Evolutionary conservation across 2,888 invertebrate species (phyloP).

Genomic region (Lasioglossum oenotherae): DNA sequence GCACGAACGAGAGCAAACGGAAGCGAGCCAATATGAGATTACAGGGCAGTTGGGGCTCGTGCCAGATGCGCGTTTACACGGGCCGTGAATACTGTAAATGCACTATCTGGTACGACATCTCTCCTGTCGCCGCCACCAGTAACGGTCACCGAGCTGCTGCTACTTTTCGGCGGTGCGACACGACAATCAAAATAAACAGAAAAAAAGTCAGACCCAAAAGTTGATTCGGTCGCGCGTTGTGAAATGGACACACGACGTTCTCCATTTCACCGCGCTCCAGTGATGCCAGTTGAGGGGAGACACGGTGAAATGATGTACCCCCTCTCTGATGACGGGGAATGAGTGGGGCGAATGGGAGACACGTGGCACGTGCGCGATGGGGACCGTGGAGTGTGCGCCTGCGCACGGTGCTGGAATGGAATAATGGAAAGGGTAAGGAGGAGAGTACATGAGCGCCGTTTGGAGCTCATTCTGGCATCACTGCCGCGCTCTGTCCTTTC

Average conservation of each 20-base stretch:
- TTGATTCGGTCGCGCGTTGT: background rate
- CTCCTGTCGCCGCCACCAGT: slow-evolving; percentile 80
- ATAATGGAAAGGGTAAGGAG: too few relatives aligned
- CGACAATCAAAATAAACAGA: background rate
- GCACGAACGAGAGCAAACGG: slow-evolving; percentile 62
- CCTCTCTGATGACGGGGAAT: too few relatives aligned
- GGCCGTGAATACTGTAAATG: slow-evolving; percentile 95
- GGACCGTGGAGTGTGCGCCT: too few relatives aligned
- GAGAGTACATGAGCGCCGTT: too few relatives aligned
- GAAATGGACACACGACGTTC: background rate
- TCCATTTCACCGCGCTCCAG: slow-evolving; percentile 14
- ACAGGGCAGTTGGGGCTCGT: slow-evolving; percentile 91
- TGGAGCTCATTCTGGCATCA: too few relatives aligned
- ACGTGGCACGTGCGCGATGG: too few relatives aligned
- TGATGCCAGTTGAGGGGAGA: too few relatives aligned
- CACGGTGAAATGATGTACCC: too few relatives aligned
- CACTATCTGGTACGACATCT: slow-evolving; percentile 99
- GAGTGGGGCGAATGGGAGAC: too few relatives aligned
- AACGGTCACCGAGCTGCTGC: slow-evolving; percentile 57
- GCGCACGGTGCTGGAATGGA: too few relatives aligned
- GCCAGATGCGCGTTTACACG: slow-evolving; percentile 99
- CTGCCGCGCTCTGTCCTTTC: background rate
- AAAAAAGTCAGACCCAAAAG: background rate
- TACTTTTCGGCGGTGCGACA: slow-evolving; percentile 48
- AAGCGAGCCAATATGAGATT: slow-evolving; percentile 73